Base-by-base conservation (phyloP, 2,888 invertebrate genomes). In the Latrodectus hesperus region DNA sequence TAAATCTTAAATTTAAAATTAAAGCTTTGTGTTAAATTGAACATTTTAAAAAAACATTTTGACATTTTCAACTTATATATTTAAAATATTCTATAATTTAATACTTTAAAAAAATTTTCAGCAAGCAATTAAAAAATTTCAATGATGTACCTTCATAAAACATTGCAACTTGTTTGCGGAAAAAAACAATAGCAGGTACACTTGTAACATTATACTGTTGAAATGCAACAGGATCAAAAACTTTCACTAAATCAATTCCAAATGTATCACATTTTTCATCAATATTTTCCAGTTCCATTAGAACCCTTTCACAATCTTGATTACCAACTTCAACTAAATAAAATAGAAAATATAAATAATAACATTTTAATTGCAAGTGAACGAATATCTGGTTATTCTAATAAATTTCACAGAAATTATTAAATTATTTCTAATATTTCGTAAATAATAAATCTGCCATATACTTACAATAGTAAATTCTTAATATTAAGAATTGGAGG, bases 161-260 rank as follows among this genome's bases (percentile, higher is more conserved):
- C 92, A 97, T 95, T 0, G 97, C 97, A 14, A 95, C 95, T 93
- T 95, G 95, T 90, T 95, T 95, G 16, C 98, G 94, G 93, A 97
- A 98, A 91, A 97, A 98, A 74, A 97, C 95, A 74, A 98, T 92
- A 2, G 97, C 95, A 8, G 98, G 98, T 90, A 96, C 95, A 91
- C 95, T 96, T 68, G 96, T 94, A 79, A 98, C 94, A 90, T 95
- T 95, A 92, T 96, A 96, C 91, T 95, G 95, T 60, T 95, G 95
- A 17, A 97, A 96, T 5, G 96, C 96, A 91, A 96, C 95, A 0
- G 95, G 93, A 91, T 96, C 96, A 68, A 95, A 95, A 81, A 98
- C 96, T 92, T 98, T 98, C 0, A 98, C 97, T 92, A 98, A 97
- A 92, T 98, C 98, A 90, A 98, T 97, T 16, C 93, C 93, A 84